Percentiles rank a stretch among this genome's conserved stretches.
Evolutionary conservation across 2,113 vertebrate species (phyloP).

Genomic region (Aramus guarauna): DNA sequence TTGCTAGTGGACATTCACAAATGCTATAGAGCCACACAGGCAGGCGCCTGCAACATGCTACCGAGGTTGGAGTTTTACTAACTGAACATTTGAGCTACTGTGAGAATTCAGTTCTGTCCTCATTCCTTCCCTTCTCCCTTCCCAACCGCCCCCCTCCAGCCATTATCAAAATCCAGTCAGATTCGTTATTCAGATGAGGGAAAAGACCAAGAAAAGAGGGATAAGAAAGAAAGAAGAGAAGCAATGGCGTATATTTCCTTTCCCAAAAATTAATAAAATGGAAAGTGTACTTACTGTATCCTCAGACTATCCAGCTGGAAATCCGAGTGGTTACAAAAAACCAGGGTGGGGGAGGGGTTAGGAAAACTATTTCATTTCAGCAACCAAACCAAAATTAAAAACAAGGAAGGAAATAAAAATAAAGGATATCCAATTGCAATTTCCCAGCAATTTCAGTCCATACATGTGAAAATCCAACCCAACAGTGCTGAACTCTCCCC

Average conservation of each 20-base stretch:
- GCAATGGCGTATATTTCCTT: not conserved
- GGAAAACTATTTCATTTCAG: constrained; percentile 66
- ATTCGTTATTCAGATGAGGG: not conserved
- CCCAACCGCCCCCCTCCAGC: not conserved
- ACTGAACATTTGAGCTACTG: not conserved
- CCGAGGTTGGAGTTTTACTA: not conserved
- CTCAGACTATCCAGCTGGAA: constrained; percentile 73
- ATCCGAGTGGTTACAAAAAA: constrained; percentile 66
- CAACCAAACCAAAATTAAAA: constrained; percentile 55
- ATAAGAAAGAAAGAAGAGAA: not conserved
- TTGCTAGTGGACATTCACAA: constrained; percentile 5
- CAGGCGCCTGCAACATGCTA: constrained; percentile 26
- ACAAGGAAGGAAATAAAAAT: constrained; percentile 57
- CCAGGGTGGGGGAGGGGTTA: not conserved
- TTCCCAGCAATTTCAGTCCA: constrained; percentile 79
- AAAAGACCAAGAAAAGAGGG: not conserved
- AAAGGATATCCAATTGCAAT: constrained; percentile 82
- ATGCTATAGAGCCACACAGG: not conserved
- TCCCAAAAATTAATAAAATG: constrained; percentile 7
- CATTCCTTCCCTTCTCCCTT: not conserved
- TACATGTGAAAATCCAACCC: constrained; percentile 74
- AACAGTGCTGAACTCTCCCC: constrained; percentile 34
- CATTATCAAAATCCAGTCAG: not conserved
- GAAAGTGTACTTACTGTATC: constrained; percentile 75
- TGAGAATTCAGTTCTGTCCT: not conserved